Evolutionary conservation across 2,888 invertebrate genomes (phyloP).

Genomic region (Drosophila birchii): DNA sequence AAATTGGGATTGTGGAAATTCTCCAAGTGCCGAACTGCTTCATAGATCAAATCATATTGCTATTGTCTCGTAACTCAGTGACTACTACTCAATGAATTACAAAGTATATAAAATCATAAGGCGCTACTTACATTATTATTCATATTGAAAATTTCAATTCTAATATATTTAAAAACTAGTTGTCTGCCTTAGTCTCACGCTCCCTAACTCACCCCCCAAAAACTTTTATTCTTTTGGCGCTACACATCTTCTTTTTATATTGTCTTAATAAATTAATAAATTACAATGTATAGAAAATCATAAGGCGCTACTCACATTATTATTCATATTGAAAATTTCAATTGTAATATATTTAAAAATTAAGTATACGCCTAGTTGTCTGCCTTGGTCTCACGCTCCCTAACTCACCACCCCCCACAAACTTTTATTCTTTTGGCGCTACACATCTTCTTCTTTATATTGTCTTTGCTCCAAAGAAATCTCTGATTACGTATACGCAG

Average conservation of each 20-base stretch:
- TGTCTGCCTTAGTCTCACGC: not conserved
- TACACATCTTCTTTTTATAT: not conserved
- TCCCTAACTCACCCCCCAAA: not conserved
- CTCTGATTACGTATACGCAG: constrained; percentile 39
- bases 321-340: not conserved
- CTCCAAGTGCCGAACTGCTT: not conserved
- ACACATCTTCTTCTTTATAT: not conserved
- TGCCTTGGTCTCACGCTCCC: not conserved
- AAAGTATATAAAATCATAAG: too few species aligned
- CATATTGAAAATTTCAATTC: not conserved
- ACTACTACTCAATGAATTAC: not conserved
- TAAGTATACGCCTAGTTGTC: not conserved
- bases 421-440: not conserved
- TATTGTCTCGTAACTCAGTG: too few species aligned
- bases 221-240: not conserved
- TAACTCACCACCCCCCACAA: not conserved
- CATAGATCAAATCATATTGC: constrained; percentile 11
- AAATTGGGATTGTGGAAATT: constrained; percentile 23
- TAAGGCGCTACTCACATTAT: not conserved
- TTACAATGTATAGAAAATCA: too few species aligned
- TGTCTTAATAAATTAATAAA: too few species aligned
- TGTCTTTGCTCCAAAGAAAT: not conserved
- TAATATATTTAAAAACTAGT: not conserved
- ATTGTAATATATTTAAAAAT: not conserved
- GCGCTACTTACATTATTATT: not conserved